These are phyloP conservation scores for Bothrops alternatus DNA, from an alignment of 2,797 vertebrate species.

Conservation along the genomic window DNA sequence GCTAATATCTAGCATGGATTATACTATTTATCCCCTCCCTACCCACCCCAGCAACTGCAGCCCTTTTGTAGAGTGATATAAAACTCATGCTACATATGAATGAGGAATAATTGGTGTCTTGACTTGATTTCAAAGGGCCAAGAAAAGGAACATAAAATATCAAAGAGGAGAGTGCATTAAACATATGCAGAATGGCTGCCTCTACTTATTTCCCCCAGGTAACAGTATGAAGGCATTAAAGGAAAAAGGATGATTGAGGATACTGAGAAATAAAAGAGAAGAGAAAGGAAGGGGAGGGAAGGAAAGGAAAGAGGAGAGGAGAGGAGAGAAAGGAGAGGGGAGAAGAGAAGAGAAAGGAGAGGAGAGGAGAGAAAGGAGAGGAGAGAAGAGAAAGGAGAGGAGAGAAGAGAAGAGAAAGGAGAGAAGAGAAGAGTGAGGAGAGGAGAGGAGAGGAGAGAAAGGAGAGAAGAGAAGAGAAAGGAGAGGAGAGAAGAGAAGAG, in stretches of 20 bases:
- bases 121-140: no score
- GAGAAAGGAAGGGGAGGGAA: fast-evolving
- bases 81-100: not conserved
- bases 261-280: not conserved
- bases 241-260: not conserved
- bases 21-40: not conserved
- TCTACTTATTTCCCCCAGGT: not conserved
- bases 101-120: not conserved
- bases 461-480: no score
- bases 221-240: not conserved
- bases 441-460: no score
- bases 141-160: not conserved
- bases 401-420: no score
- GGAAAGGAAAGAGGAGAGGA: no score
- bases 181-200: not conserved
- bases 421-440: no score
- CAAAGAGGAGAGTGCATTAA: not conserved
- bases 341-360: no score
- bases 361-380: no score
- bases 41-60: not conserved
- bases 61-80: not conserved
- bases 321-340: no score
- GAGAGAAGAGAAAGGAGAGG: no score
- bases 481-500: no score
- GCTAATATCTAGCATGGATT: not conserved